phyloP scores from a whole-genome alignment of 2,888 invertebrate species.

The Cataglyphis albicans region DNA sequence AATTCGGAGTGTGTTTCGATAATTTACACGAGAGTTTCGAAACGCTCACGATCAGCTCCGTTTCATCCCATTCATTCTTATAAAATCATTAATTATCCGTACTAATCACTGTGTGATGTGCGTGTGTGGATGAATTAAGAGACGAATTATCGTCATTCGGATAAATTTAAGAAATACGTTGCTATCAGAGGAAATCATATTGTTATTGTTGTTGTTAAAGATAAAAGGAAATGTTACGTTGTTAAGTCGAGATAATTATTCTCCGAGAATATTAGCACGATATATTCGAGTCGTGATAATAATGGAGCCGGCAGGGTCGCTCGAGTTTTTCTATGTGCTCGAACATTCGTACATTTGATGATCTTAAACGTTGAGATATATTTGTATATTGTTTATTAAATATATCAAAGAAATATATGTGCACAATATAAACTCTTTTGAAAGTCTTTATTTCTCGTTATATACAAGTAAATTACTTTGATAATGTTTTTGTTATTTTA shows the following conservation, averaged over 20 bases:
- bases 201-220: conserved; percentile 84
- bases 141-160: conserved; percentile 22
- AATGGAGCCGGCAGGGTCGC: conserved; percentile 47
- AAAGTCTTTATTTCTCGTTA: not conserved
- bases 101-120: conserved; percentile 42
- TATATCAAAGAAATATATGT: not conserved
- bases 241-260: conserved; percentile 72
- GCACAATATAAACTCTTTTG: not conserved
- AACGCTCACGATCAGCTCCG: not conserved
- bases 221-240: conserved; percentile 79
- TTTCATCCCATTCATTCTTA: conserved; percentile 36
- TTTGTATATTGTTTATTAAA: not conserved
- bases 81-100: conserved; percentile 29
- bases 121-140: conserved; percentile 24
- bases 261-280: conserved; percentile 15
- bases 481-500: not conserved
- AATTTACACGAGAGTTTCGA: not conserved
- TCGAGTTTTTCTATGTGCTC: conserved; percentile 32
- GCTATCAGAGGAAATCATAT: conserved; percentile 77
- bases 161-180: conserved; percentile 72
- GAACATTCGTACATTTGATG: conserved; percentile 26
- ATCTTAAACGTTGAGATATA: conserved; percentile 9
- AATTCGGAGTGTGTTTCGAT: conserved; percentile 28
- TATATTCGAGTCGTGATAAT: conserved; percentile 30
- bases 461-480: not conserved